phyloP scores from a whole-genome alignment of 2,113 vertebrate genomes.

The Phrynocephalus versicolor region DNA sequence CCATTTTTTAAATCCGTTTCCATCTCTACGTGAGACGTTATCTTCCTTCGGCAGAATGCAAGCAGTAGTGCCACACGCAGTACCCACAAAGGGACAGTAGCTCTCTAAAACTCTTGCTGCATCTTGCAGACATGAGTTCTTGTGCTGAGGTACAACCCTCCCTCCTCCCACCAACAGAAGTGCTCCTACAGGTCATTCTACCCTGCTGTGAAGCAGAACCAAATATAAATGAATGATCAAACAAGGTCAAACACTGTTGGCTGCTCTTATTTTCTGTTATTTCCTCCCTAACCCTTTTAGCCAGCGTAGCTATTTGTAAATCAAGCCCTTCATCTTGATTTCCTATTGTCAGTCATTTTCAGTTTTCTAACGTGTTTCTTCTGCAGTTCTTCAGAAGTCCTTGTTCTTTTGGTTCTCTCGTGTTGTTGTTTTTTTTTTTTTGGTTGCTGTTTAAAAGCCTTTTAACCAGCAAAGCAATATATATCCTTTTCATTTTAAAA shows the following conservation, averaged over 20 bases:
- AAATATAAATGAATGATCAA: background rate
- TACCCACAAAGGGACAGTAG: background rate
- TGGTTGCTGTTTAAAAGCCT: too few species aligned
- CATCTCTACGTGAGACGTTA: too few species aligned
- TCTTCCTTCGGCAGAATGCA: too few species aligned
- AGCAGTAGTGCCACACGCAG: too few species aligned
- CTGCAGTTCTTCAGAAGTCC: background rate
- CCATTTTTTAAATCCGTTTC: too few species aligned
- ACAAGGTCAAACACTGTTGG: background rate
- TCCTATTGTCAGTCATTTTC: background rate
- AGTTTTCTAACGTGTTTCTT: background rate
- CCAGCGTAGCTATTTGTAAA: background rate
- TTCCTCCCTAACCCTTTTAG: background rate
- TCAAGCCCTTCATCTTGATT: background rate
- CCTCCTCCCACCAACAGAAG: background rate
- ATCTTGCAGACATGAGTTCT: background rate
- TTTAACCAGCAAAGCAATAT: background rate
- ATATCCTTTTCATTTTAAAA: too few species aligned
- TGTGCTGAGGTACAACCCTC: background rate
- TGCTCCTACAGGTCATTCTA: background rate
- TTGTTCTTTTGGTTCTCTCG: background rate
- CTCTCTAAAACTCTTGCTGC: background rate
- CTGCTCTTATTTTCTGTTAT: background rate
- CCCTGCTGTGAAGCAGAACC: background rate
- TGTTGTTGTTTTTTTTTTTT: too few species aligned